Base-by-base conservation (phyloP, 2,113 vertebrate species). In the Chamaetylas fuelleborni region DNA sequence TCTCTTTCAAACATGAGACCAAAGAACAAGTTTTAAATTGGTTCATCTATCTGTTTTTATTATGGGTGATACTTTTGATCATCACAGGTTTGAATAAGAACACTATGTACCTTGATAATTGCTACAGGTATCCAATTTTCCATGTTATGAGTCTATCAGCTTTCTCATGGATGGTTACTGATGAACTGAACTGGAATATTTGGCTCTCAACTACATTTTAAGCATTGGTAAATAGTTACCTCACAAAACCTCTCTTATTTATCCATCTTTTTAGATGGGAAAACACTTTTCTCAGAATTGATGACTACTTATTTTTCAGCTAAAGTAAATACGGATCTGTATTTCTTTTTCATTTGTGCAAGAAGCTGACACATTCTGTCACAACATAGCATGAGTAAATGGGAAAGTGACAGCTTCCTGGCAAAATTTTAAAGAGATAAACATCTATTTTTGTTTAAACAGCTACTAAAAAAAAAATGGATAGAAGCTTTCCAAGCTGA, bases 401-500 rank as follows among this genome's bases (percentile, higher is more conserved):
- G 97, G 96, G 95, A 96, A 98, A 98, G 96, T 98, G 98, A 98
- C 98, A 98, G 97, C 93, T 98, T 97, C 97, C 95, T 98, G 97
- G 98, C 95, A 98, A 98, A 98, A 94, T 97, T 98, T 98, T 98
- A 98, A 98, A 98, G 97, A 98, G 96, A 98, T 98, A 98, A 98
- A 98, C 98, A 98, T 98, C 97, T 98, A 98, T 98, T 98, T 98
- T 98, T 98, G 97, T 98, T 98, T 98, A 98, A 98, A 97, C 96
- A 98, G 96, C 91, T 96, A 97, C 97, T 96, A 58, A 97, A 94
- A 94, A 94, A 36, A 96, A 96, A 91, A 88, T 51, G 88, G 81
- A 94, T 95, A 96, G 96, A 97, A 93, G 88, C 93, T 96, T 98
- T 96, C 86, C 62, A 92, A 61, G 70, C 88, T 97, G 95, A 97